phyloP scores from a whole-genome alignment of 2,888 invertebrate species.

The Diarsia brunnea region DNA sequence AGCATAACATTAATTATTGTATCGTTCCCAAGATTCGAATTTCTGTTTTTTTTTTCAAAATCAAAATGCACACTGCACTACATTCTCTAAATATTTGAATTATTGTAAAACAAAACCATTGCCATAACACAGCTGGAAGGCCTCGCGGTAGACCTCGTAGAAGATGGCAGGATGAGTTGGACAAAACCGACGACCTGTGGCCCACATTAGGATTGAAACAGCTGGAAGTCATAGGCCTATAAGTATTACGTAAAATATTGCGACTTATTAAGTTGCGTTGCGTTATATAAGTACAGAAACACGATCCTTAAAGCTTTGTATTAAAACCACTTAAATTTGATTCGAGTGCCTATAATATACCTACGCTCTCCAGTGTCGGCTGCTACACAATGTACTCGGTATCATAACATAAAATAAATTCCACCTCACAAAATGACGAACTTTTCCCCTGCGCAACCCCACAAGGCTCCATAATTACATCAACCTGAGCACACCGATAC shows the following conservation, averaged over 20 bases:
- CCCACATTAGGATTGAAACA: no score
- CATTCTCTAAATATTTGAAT: not conserved
- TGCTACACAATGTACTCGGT: not conserved
- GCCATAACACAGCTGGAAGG: no score
- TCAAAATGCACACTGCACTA: no score
- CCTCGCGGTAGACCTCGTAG: no score
- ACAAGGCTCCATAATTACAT: not conserved
- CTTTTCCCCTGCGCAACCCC: not conserved
- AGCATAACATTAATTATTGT: not conserved
- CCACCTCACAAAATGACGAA: not conserved
- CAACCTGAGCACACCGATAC: slow-evolving; percentile 4
- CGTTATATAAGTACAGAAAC: not conserved
- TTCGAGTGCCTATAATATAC: not conserved
- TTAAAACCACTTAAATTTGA: not conserved
- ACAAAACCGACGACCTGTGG: no score
- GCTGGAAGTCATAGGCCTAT: no score
- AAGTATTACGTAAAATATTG: not conserved
- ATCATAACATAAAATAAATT: not conserved
- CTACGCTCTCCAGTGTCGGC: not conserved
- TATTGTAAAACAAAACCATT: not conserved
- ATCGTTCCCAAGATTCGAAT: not conserved
- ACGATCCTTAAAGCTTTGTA: not conserved
- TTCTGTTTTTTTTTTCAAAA: no score
- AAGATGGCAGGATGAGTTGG: no score
- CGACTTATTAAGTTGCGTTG: no score